Base-by-base conservation (phyloP, 2,113 vertebrate genomes). In the Pholis gunnellus region DNA sequence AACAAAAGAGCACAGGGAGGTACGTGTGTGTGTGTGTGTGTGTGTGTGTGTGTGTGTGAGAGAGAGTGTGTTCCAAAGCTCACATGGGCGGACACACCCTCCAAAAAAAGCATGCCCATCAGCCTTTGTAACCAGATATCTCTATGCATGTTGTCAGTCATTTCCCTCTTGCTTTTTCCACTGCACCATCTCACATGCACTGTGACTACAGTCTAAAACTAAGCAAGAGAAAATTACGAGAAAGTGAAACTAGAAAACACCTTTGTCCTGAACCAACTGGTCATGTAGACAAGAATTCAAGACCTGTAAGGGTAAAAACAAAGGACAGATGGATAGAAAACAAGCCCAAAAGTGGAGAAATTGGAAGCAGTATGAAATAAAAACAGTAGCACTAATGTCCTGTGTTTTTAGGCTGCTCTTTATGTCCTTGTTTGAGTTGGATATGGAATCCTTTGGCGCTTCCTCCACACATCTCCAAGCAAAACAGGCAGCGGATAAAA, bases 401-500 rank as follows among this genome's bases (percentile, higher is more conserved):
- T 63, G 52, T 70, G 29, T 75, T 81, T 85, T 46, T 9, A 71
- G 66, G 20, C 40, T 38, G 22, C 71, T 81, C 59, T 78, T 61
- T 74, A 67, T 59, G 60, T 14, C 31, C 25, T 6, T 86, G 64
- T 90, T 91, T 81, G 64, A 84, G 44, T 87, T 89, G 81, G 87
- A 81, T 46, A 25, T 5, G n/a, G 27, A 82, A 40, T 46, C 29
- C n/a, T 25, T 72, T 64, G 52, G 36, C 56, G 0, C 72, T 91
- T 90, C 88, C 87, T 83, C 70, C 27, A 6, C 72, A 27, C 34
- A 59, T 50, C 57, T 79, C 83, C 85, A 80, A 85, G 70, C 50
- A 73, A 86, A 89, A 90, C 76, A 90, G 75, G 75, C 78, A 72
- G 60, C 4, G 54, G 83, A 81, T 72, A 63, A 81, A 86, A 91